phyloP scores from a whole-genome alignment of 2,888 invertebrate genomes.

The Hetaerina titia region DNA sequence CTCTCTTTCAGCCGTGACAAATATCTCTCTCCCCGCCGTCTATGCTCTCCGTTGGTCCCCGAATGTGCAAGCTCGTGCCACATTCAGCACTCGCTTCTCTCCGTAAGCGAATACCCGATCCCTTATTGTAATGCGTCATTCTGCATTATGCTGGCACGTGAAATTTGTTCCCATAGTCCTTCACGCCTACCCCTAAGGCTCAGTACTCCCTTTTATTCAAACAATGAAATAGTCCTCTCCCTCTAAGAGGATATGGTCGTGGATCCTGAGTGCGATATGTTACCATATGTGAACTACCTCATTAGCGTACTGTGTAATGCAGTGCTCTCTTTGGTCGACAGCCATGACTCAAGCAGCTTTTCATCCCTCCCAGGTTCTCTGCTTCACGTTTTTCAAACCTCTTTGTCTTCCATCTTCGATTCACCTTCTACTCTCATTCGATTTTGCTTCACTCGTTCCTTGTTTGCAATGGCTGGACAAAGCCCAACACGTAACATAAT shows the following conservation, averaged over 20 bases:
- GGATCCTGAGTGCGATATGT: background rate
- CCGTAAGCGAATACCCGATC: background rate
- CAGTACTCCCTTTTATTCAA: background rate
- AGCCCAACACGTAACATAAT: no score
- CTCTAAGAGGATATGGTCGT: background rate
- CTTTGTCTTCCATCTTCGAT: constrained; percentile 32
- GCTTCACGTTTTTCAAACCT: background rate
- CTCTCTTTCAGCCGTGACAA: background rate
- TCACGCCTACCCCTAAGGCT: background rate
- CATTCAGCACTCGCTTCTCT: background rate
- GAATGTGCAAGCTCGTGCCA: background rate
- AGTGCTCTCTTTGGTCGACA: background rate
- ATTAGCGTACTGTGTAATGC: constrained; percentile 36
- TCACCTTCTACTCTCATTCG: constrained; percentile 64
- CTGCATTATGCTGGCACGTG: constrained; percentile 11
- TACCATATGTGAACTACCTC: constrained; percentile 34
- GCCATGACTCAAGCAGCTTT: background rate
- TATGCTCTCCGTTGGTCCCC: background rate
- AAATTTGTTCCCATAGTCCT: background rate
- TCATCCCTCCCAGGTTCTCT: background rate
- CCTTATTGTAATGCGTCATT: background rate
- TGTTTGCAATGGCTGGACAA: no score
- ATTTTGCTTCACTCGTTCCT: constrained; percentile 67
- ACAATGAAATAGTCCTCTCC: background rate
- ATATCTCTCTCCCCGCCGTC: background rate